phyloP scores from a whole-genome alignment of 2,113 vertebrate genomes.

The Dicrurus megarhynchus region DNA sequence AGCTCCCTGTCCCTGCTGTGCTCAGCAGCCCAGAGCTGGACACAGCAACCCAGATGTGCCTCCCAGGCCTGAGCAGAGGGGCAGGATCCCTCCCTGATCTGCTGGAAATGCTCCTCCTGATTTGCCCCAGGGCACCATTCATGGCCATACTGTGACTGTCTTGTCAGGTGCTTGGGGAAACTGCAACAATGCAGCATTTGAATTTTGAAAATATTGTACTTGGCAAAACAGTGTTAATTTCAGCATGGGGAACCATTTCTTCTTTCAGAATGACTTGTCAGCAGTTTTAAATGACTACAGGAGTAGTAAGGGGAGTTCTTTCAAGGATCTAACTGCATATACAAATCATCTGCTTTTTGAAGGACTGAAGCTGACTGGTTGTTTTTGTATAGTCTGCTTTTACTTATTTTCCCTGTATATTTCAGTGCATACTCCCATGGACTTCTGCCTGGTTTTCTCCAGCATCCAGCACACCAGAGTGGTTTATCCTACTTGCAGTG shows the following conservation, averaged over 20 bases:
- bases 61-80: neutral
- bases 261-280: neutral
- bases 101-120: fast-evolving
- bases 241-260: neutral
- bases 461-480: neutral
- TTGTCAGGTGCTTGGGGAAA: neutral
- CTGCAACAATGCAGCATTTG: neutral
- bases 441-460: neutral
- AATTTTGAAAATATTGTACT: neutral
- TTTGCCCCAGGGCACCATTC: neutral
- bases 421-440: neutral
- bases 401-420: neutral
- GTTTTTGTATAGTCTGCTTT: neutral
- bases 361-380: fast-evolving
- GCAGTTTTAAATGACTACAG: neutral
- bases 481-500: neutral
- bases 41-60: neutral
- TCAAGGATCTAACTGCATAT: neutral
- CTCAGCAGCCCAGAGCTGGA: neutral
- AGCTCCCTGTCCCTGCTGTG: neutral
- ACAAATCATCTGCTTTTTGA: neutral
- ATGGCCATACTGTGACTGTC: too few species aligned
- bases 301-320: neutral
- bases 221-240: neutral
- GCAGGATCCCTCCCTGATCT: neutral